phyloP scores from a whole-genome alignment of 1,140 invertebrate genomes.

The Hypothenemus hampei region DNA sequence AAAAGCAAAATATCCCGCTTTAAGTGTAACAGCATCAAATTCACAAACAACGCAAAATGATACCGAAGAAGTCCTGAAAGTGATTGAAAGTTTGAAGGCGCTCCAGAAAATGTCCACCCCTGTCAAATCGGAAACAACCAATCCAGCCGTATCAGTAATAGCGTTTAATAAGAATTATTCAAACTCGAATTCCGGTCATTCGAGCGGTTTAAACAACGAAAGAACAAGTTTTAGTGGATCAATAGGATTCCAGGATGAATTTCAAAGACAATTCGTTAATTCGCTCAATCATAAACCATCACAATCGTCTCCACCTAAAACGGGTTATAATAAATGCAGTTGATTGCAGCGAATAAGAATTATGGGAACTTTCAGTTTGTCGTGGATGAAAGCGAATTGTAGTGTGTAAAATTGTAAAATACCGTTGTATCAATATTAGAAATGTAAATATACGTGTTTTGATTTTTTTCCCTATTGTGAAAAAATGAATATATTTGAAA shows the following conservation, averaged over 20 bases:
- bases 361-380: no score
- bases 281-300: slow-evolving; percentile 28
- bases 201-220: slow-evolving; percentile 9
- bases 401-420: no score
- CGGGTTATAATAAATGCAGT: slow-evolving; percentile 36
- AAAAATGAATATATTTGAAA: no score
- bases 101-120: slow-evolving; percentile 40
- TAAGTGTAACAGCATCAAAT: slow-evolving; percentile 9
- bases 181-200: slow-evolving; percentile 20
- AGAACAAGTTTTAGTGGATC: slow-evolving; percentile 16
- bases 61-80: slow-evolving; percentile 40
- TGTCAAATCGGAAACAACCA: slow-evolving; percentile 23
- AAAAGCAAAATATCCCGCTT: slow-evolving; percentile 8
- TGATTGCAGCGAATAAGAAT: no score
- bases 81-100: slow-evolving; percentile 42
- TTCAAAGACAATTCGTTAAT: slow-evolving; percentile 42
- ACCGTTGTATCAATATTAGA: no score
- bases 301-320: neutral
- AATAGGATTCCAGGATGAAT: slow-evolving; percentile 41
- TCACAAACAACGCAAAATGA: slow-evolving; percentile 23
- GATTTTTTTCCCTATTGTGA: no score
- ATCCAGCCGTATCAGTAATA: slow-evolving; percentile 41
- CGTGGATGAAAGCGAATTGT: no score
- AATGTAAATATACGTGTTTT: no score
- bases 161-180: slow-evolving; percentile 43